Evolutionary conservation across 2,113 vertebrate species (phyloP), one percentile per base, ranked within the genome.

Genomic region (Myxocyprinus asiaticus): DNA sequence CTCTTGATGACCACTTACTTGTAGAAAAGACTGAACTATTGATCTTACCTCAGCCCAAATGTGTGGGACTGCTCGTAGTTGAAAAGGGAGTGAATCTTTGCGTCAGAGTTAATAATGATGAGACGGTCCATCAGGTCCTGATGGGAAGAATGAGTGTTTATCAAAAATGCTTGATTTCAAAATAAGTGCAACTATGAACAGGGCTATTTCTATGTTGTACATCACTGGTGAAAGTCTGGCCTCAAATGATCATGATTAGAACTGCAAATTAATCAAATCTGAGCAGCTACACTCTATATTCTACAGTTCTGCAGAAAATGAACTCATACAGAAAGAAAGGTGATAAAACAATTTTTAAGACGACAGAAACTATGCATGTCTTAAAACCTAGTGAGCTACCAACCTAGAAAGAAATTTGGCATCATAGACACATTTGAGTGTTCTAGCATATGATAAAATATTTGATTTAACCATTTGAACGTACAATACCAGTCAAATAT

Each of bases 41-140:
- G 77, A 86, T 85, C 93, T 94, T 95, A 99, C 98, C 98, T 98
- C 74, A 99, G 88, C 80, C 98, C 98, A 85, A 98, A 98, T 42
- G 94, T 92, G 89, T 98, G 97, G 63, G 96, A 97, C 84, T 99
- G 96, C 77, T 99, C 97, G 42, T 96, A 97, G 93, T 90, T 96
- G 91, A 99, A 98, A 84, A 99, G 93, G 7, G 97, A 96, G 86
- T 90, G 93, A 85, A 98, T 97, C 93, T 99, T 99, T 61, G 92
- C 94, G 76, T 96, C 94, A 33, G 96, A 96, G 91, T 99, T 95
- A 90, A 98, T 90, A 88, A 95, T 89, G 80, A 98, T 88, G 90
- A 99, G 92, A 78, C 98, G 95, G 91, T 99, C 98, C 89, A 97
- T 91, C 84, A 99, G 82, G 90, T 97, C 96, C 98, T 99, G 90